phyloP scores from a whole-genome alignment of 2,113 vertebrate genomes.

The Anseranas semipalmata region DNA sequence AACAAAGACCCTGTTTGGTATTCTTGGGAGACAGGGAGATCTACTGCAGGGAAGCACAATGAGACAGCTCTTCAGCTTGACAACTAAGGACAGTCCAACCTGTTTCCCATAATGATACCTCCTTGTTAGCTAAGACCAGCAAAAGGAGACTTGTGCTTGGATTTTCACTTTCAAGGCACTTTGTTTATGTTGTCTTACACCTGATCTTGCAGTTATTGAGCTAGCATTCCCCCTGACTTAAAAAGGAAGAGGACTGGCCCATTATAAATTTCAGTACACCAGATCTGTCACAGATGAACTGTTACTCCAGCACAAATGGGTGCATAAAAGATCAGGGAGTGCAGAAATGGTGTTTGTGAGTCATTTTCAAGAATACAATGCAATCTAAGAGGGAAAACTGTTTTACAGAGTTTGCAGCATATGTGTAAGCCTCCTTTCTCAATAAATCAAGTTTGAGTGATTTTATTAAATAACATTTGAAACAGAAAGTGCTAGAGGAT shows the following conservation, averaged over 20 bases:
- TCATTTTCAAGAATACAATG: background rate
- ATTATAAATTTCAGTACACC: background rate
- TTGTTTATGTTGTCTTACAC: background rate
- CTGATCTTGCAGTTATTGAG: background rate
- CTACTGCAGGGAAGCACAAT: background rate
- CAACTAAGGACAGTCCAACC: background rate
- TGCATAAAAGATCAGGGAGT: background rate
- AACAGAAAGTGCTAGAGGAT: background rate
- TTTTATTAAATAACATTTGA: background rate
- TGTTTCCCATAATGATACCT: background rate
- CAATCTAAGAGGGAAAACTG: background rate
- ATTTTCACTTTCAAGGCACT: background rate
- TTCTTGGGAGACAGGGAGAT: background rate
- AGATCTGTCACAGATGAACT: background rate
- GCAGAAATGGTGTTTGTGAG: background rate
- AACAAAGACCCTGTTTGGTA: background rate
- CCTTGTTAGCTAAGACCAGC: background rate
- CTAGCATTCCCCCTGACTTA: background rate
- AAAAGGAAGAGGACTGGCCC: background rate
- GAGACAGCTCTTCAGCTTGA: background rate
- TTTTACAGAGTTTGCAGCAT: background rate
- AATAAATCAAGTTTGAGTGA: background rate
- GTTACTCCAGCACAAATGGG: background rate
- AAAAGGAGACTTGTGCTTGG: background rate
- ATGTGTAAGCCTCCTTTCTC: background rate